These are phyloP conservation scores for rabbit (Oryctolagus cuniculus) DNA, from an alignment of 2,113 vertebrate species.

Conservation along the genomic window mOryCun1.1 NC_091453.1:108917001-108917500, in stretches of 20 bases:
- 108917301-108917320: not conserved
- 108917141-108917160: not conserved
- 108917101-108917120: not conserved
- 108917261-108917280: not conserved
- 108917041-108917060: not conserved
- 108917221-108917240: not conserved
- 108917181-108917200: conserved; percentile 18
- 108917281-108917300: not conserved
- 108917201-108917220: not conserved
- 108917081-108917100: not conserved
- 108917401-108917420: not conserved
- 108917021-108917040: not conserved
- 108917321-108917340: not conserved
- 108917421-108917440: not conserved
- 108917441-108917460: not conserved
- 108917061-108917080: not conserved
- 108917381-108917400: not conserved
- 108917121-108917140: not conserved
- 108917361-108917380: conserved; percentile 20
- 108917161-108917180: not conserved
- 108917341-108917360: not conserved
- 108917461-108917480: not conserved
- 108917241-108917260: not conserved
- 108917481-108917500: not conserved
- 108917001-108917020: not conserved